A percentile compares a stretch with the other conserved stretches of the same genome.
Conservation (phyloP, 1,140 invertebrate species). For the Stegodyphus mimosarum region DNA sequence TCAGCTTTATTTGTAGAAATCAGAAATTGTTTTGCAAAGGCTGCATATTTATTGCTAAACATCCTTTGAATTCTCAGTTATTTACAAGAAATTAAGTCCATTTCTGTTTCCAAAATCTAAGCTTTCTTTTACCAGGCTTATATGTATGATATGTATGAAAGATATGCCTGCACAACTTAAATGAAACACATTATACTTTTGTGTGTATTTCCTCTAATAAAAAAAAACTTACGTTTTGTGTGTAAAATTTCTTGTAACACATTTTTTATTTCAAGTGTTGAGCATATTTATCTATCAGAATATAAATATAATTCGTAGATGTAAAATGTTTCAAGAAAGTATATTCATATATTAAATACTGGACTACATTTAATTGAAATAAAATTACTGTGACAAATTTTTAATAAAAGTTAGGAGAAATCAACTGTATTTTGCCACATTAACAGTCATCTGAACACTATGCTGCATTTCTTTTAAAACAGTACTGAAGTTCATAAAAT, state of each 20-base stretch:
- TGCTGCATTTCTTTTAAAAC: no score
- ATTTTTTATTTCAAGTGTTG: neutral
- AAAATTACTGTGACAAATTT: no score
- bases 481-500: no score
- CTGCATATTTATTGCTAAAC: neutral
- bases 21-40: neutral
- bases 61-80: neutral
- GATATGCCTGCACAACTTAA: conserved; percentile 38
- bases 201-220: conserved; percentile 49
- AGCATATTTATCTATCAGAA: no score
- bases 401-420: no score
- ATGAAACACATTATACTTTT: conserved; percentile 25
- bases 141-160: conserved; percentile 32
- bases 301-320: no score
- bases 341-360: no score
- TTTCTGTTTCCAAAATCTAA: neutral
- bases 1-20: neutral
- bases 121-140: conserved; percentile 24
- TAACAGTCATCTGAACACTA: no score
- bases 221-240: neutral
- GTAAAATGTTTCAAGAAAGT: no score
- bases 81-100: neutral
- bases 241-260: neutral
- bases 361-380: no score
- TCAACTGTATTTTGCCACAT: no score